Base-by-base conservation (phyloP, 2,888 invertebrate genomes). In the Agrotis exclamationis region DNA sequence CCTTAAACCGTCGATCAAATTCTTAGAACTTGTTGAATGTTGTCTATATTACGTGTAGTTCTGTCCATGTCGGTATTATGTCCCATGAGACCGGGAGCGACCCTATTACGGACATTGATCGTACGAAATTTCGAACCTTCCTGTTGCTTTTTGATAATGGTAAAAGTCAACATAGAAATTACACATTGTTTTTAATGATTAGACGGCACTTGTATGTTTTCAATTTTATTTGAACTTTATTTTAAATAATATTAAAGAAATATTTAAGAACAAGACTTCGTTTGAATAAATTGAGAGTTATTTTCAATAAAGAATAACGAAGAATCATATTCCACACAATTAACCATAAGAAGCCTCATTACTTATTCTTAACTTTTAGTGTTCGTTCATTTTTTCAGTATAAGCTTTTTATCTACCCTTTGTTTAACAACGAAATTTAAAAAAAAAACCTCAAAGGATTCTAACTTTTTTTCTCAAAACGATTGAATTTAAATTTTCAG, bases 11-110 rank as follows among this genome's bases (percentile, higher is more conserved):
- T 45, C 62, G 28, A 48, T 28, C 13, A 33, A 73, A 79, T 58
- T 63, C n/a, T 44, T 58, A 18, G 60, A 28, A 74, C 79, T 79
- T 79, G 57, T 72, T 79, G 79, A 79, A 72, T 79, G 73, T 16
- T 47, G 47, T 9, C 47, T 72, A 28, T 39, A 33, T 50, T 57
- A 39, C 47, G 22, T 22, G 22, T 62, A 71, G 14, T 51, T 70
- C 3, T 47, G 28, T 58, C 39, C 47, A 47, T 44, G 50, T 44
- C 60, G 39, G 56, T 39, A 60, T 48, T 33, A 48, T 16, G 24
- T 70, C 71, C 33, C 60, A n/a, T 20, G 50, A 51, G 54, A 70
- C 48, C 18, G 33, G 13, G 50, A 56, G 59, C 60, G 59, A 77
- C 70, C 44, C 50, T 50, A 22, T 57, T 69, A 67, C 59, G n/a